Conservation (phyloP, 2,888 invertebrate species). For the Papilio demoleus region DNA sequence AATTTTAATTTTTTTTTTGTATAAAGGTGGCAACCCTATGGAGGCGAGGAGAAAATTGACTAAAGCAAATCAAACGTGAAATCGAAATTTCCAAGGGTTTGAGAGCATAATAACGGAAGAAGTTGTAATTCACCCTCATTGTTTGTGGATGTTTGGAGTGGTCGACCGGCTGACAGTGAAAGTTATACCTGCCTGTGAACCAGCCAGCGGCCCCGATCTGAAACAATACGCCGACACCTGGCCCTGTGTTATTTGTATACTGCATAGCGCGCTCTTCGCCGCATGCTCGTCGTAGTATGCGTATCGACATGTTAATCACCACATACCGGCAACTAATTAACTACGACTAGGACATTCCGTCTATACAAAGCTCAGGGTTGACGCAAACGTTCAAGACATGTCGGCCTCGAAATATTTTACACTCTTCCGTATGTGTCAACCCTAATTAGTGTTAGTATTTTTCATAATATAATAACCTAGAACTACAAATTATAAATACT, state of each 20-base stretch:
- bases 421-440: conserved; percentile 27
- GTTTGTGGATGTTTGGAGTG: conserved; percentile 96
- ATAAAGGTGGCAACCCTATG: conserved; percentile 34
- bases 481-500: conserved; percentile 25
- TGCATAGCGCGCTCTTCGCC: conserved; percentile 45
- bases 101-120: conserved; percentile 46
- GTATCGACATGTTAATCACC: conserved; percentile 47
- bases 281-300: conserved; percentile 40
- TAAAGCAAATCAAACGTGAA: conserved; percentile 34
- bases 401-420: neutral
- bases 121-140: conserved; percentile 90
- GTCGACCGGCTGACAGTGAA: conserved; percentile 98
- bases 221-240: conserved; percentile 83
- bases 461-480: conserved; percentile 10
- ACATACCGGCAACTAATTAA: conserved; percentile 42
- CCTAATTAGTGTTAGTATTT: conserved; percentile 36
- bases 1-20: neutral
- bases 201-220: conserved; percentile 96
- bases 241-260: conserved; percentile 65
- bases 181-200: conserved; percentile 97
- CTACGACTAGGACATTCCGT: conserved; percentile 30
- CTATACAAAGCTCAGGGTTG: conserved; percentile 40
- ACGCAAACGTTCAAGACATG: conserved; percentile 9
- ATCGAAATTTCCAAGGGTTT: conserved; percentile 30
- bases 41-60: conserved; percentile 43